Evolutionary conservation across 1,140 invertebrate genomes (phyloP).

Genomic region (Scaptomyza graminum): DNA sequence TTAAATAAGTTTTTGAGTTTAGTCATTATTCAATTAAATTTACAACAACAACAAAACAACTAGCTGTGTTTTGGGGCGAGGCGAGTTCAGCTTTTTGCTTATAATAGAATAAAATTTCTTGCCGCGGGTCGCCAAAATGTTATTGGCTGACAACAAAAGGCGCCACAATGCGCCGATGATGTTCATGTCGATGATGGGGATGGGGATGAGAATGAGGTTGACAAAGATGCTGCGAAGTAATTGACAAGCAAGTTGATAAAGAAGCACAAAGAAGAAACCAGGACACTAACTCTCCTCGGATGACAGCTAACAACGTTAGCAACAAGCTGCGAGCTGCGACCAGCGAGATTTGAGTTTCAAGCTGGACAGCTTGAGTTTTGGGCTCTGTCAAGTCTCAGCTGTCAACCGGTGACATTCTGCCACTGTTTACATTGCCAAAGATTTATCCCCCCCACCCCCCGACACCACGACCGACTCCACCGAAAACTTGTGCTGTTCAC

Average conservation of each 20-base stretch:
- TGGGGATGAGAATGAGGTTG: conserved; percentile 1
- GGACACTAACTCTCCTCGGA: conserved; percentile 11
- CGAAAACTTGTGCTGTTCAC: conserved; percentile 10
- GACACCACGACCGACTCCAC: too few relatives aligned
- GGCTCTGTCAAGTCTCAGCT: conserved; percentile 21
- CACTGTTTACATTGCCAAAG: conserved; percentile 5
- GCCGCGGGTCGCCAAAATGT: conserved; percentile 46
- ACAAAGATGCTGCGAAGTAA: conserved; percentile 12
- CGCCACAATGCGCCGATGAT: conserved; percentile 31
- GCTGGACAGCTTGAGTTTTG: conserved; percentile 14
- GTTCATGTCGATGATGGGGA: conserved; percentile 7
- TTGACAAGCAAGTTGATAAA: conserved; percentile 6
- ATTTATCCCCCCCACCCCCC: neutral
- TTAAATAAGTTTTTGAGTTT: conserved; percentile 60
- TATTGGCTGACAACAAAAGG: conserved; percentile 48
- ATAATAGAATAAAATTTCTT: conserved; percentile 49
- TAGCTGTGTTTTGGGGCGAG: neutral
- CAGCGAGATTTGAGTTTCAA: neutral
- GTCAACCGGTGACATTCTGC: conserved; percentile 15
- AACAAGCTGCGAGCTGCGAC: conserved; percentile 16
- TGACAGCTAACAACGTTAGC: conserved; percentile 42
- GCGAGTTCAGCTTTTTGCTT: conserved; percentile 23
- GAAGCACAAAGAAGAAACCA: neutral
- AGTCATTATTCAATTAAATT: conserved; percentile 67
- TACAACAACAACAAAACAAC: conserved; percentile 17